Percentiles rank a stretch among this genome's conserved stretches.
Conservation (phyloP, 1,140 invertebrate genomes). For the Pogonomyrmex barbatus region DNA sequence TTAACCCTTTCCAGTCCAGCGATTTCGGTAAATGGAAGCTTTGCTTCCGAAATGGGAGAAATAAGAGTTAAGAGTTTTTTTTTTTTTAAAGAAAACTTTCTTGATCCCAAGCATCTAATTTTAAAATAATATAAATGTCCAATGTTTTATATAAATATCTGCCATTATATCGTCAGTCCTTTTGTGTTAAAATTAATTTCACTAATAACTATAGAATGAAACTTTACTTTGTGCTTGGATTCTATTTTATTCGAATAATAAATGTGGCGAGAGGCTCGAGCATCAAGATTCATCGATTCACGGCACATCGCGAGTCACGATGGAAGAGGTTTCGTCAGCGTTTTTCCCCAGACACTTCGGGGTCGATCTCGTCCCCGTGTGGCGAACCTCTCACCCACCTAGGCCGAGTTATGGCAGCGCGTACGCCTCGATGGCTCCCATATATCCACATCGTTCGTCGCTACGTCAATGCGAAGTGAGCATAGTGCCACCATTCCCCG, state of each 20-base stretch:
- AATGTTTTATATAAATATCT: background rate
- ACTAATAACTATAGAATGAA: background rate
- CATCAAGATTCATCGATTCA: constrained; percentile 47
- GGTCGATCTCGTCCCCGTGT: constrained; percentile 7
- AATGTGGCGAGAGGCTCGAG: background rate
- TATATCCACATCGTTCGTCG: constrained; percentile 52
- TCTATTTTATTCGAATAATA: constrained; percentile 8
- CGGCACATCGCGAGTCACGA: constrained; percentile 24
- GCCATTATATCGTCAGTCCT: no score
- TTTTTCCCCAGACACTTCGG: constrained; percentile 11
- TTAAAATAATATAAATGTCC: background rate
- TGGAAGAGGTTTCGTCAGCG: constrained; percentile 16
- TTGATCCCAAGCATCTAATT: background rate
- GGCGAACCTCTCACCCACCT: constrained; percentile 40
- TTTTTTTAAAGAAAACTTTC: background rate
- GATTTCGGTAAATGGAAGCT: background rate
- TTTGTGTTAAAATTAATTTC: background rate
- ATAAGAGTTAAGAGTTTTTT: background rate
- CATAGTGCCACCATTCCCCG: constrained; percentile 26
- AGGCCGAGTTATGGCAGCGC: constrained; percentile 35
- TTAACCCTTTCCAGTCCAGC: constrained; percentile 26
- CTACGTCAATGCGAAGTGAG: constrained; percentile 34
- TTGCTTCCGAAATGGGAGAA: background rate
- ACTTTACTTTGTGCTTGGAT: background rate
- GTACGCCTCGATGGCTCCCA: constrained; percentile 40